These are phyloP conservation scores for Meloidogyne floridensis DNA, from an alignment of 1,140 invertebrate species.

Conservation along the genomic window DNA sequence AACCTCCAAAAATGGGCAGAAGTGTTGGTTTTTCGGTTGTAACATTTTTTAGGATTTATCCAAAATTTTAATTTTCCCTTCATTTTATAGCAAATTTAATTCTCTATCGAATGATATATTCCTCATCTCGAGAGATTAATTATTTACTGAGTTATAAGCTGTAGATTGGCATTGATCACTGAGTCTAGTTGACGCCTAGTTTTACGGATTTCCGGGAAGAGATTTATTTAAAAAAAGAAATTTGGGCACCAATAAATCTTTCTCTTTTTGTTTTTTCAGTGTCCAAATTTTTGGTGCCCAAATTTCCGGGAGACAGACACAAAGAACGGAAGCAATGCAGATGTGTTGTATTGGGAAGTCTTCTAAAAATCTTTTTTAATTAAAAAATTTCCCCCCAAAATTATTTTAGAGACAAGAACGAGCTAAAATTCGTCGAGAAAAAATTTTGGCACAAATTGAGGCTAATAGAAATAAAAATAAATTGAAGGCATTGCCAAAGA, in stretches of 20 bases:
- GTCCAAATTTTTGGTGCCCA: conserved; percentile 1
- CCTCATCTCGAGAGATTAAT: background rate
- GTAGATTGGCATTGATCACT: background rate
- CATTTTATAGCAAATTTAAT: background rate
- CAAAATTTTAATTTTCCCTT: too few species aligned
- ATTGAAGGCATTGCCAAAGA: background rate
- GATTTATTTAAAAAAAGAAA: background rate
- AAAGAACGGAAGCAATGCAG: background rate
- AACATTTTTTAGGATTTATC: too few species aligned
- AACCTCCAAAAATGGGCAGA: too few species aligned
- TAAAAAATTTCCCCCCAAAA: background rate
- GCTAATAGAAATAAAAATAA: background rate
- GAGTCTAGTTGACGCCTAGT: too few species aligned
- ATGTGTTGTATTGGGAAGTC: background rate
- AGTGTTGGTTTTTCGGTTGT: too few species aligned
- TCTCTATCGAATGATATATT: background rate
- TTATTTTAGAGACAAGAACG: conserved; percentile 3
- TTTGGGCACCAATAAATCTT: background rate
- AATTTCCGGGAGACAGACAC: background rate
- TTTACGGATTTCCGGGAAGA: background rate
- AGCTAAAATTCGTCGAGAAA: background rate
- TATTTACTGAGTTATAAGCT: background rate
- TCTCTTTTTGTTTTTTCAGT: background rate
- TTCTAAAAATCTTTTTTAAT: background rate
- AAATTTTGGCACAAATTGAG: background rate